Conservation (phyloP, 2,797 vertebrate genomes). For the Synanceia verrucosa region DNA sequence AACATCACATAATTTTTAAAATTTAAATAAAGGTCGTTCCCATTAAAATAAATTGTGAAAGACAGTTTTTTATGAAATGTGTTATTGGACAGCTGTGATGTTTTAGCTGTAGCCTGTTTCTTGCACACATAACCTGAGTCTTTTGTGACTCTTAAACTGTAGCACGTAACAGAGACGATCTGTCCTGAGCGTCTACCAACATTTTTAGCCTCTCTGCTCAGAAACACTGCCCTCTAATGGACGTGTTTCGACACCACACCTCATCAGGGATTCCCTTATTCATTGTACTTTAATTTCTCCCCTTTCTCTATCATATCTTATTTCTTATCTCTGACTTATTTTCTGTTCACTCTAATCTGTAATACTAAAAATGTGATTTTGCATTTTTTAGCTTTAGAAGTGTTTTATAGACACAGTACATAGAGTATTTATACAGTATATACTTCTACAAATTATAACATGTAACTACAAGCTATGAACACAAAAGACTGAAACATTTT, state of each 20-base stretch:
- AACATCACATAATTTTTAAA: neutral
- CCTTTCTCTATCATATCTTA: neutral
- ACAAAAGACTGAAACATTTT: neutral
- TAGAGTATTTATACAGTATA: neutral
- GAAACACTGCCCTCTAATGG: slow-evolving; percentile 54
- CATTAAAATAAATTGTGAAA: neutral
- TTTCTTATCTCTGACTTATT: neutral
- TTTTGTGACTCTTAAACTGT: neutral
- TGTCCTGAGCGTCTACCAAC: neutral
- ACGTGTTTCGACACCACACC: neutral
- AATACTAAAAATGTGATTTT: neutral
- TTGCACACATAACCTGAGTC: neutral
- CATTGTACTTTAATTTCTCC: neutral
- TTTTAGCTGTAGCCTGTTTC: neutral
- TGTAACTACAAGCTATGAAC: neutral
- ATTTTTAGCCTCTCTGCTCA: neutral
- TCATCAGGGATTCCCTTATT: neutral
- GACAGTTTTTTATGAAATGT: neutral
- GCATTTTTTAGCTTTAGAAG: no score
- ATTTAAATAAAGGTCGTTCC: neutral
- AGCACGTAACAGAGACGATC: neutral
- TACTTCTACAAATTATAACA: neutral
- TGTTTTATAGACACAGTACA: neutral
- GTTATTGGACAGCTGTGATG: neutral
- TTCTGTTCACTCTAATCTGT: neutral